Percentiles rank a stretch among this genome's conserved stretches.
Evolutionary conservation across 2,888 invertebrate genomes (phyloP).

Genomic region (Heliconius ismenius): DNA sequence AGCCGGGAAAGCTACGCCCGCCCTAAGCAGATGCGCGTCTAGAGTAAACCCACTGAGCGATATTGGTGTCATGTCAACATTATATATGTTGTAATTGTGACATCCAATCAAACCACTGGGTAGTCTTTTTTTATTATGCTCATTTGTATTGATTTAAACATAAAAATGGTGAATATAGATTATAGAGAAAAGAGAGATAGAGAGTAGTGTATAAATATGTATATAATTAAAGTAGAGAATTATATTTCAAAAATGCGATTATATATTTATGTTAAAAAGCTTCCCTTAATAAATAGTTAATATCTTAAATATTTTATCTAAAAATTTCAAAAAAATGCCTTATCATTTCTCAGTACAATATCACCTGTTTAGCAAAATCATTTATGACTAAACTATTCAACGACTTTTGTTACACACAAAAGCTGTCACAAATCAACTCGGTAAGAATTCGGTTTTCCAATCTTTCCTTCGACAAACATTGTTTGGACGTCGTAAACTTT

Average conservation of each 20-base stretch:
- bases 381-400: slow-evolving; percentile 14
- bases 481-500: slow-evolving; percentile 20
- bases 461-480: slow-evolving; percentile 6
- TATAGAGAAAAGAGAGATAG: too few species aligned
- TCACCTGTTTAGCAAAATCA: neutral
- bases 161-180: neutral
- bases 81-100: slow-evolving; percentile 8
- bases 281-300: neutral
- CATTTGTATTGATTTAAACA: neutral
- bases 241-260: neutral
- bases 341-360: neutral
- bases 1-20: slow-evolving; percentile 65
- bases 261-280: neutral
- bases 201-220: neutral
- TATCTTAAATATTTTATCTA: neutral
- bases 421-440: slow-evolving; percentile 16
- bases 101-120: slow-evolving; percentile 2
- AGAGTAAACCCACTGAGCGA: slow-evolving; percentile 20
- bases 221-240: neutral
- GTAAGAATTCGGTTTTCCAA: slow-evolving; percentile 21
- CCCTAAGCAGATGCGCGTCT: slow-evolving; percentile 52
- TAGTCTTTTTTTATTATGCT: neutral
- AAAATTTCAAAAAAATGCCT: neutral
- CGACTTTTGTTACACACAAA: slow-evolving; percentile 5
- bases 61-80: slow-evolving; percentile 35